Percentiles rank a stretch among this genome's conserved stretches.
Evolutionary conservation across 1,140 invertebrate species (phyloP).

Genomic region (Drosophila subobscura): DNA sequence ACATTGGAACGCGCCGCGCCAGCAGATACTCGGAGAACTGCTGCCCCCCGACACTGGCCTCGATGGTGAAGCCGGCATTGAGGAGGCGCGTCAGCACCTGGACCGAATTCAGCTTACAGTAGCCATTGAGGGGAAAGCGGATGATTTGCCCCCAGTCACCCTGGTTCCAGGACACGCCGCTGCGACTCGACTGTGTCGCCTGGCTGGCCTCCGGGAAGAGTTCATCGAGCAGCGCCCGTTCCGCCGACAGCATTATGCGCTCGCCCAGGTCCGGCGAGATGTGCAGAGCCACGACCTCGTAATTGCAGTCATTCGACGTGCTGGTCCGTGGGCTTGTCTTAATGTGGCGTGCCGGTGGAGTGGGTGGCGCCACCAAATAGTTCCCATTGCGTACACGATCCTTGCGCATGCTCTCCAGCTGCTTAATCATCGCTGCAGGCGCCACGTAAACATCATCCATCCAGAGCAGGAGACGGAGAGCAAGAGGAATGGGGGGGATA

Average conservation of each 20-base stretch:
- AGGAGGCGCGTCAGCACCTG: slow-evolving; percentile 94
- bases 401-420: slow-evolving; percentile 90
- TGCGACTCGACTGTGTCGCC: slow-evolving; percentile 91
- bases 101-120: slow-evolving; percentile 95
- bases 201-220: slow-evolving; percentile 95
- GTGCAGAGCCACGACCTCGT: slow-evolving; percentile 94
- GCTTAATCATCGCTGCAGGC: slow-evolving; percentile 88
- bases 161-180: slow-evolving; percentile 92
- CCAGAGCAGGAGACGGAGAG: neutral
- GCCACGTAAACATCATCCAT: slow-evolving; percentile 63
- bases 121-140: slow-evolving; percentile 95
- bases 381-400: slow-evolving; percentile 87
- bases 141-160: slow-evolving; percentile 93
- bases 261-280: slow-evolving; percentile 95
- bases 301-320: slow-evolving; percentile 84
- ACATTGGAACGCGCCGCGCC: slow-evolving; percentile 86
- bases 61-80: slow-evolving; percentile 92
- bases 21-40: slow-evolving; percentile 97
- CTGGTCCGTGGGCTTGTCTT: slow-evolving; percentile 78
- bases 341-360: slow-evolving; percentile 69
- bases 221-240: slow-evolving; percentile 91
- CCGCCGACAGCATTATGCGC: slow-evolving; percentile 93
- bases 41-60: slow-evolving; percentile 94
- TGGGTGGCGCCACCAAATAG: slow-evolving; percentile 79
- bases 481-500: neutral